Evolutionary conservation across 2,797 vertebrate species (phyloP), one percentile per base, ranked within the genome.

Genomic region (Rousettus madagascariensis): DNA sequence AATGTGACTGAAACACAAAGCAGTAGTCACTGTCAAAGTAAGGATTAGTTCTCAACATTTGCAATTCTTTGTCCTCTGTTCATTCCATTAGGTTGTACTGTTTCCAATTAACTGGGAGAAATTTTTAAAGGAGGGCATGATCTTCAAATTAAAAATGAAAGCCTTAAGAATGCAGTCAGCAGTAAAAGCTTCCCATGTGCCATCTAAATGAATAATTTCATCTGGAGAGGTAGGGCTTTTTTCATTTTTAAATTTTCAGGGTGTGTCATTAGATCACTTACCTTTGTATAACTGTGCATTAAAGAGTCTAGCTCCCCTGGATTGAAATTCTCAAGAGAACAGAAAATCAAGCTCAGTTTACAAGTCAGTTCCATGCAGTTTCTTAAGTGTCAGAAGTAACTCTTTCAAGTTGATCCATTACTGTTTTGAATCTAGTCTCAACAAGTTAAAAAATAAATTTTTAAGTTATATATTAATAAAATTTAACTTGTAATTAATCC

Each of bases 61-160:
- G 55, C 49, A 91, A 59, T 59, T 22, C 49, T 84, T 95, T 95
- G 83, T 84, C 75, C 33, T 95, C 82, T 91, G 65, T 94, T 95
- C 83, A 75, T 89, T 96, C 84, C 92, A 89, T 95, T 96, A 96
- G 55, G 55, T 85, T 43, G 22, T 94, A 95, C 96, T 96, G 95
- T 94, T 97, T 94, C 65, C 92, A 95, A 95, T 97, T 97, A 97
- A 69, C 71, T 69, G 63, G 59, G 38, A 95, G 79, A 94, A 95
- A 90, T 89, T n/a, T 84, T 91, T 95, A 90, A 91, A 94, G 71
- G 55, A 96, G 92, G 61, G 96, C 92, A 61, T 83, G 41, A 89
- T 95, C 82, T 93, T 94, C 88, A 90, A 94, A 95, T 96, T 91
- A 93, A 95, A 96, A 97, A 95, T 51, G 66, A 94, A 95, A 95